Evolutionary conservation across 2,888 invertebrate species (phyloP).

Genomic region (Palloptera scutellata): DNA sequence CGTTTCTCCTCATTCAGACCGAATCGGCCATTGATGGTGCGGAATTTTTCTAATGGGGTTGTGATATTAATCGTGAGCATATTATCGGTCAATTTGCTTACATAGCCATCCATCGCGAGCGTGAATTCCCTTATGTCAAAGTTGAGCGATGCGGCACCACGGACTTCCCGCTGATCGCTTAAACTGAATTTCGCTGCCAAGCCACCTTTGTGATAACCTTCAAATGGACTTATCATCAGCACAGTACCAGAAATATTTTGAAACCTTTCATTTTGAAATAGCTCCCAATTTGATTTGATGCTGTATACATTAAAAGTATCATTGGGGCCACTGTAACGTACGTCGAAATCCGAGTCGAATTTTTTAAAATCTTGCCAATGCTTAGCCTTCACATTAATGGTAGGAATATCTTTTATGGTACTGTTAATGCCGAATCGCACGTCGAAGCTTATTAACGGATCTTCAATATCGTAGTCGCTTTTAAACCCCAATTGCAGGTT

Average conservation of each 20-base stretch:
- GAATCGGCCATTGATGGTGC: constrained; percentile 72
- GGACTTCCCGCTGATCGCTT: constrained; percentile 71
- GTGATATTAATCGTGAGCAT: constrained; percentile 79
- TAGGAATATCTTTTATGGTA: constrained; percentile 69
- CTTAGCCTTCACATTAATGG: constrained; percentile 67
- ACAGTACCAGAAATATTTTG: constrained; percentile 71
- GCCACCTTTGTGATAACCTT: constrained; percentile 74
- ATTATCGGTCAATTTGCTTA: constrained; percentile 77
- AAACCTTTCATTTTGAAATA: constrained; percentile 67
- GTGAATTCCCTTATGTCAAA: constrained; percentile 76
- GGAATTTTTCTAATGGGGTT: constrained; percentile 74
- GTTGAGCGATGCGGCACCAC: constrained; percentile 75
- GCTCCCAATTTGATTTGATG: constrained; percentile 75
- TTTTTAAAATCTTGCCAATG: constrained; percentile 67
- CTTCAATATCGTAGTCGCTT: constrained; percentile 65
- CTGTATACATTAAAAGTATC: constrained; percentile 68
- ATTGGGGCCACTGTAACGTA: constrained; percentile 64
- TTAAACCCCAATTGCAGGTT: constrained; percentile 67
- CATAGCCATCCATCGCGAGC: constrained; percentile 73
- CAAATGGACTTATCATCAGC: constrained; percentile 73
- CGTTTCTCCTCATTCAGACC: constrained; percentile 76
- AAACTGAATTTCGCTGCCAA: constrained; percentile 73
- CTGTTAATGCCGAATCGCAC: constrained; percentile 68
- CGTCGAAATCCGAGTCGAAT: constrained; percentile 66
- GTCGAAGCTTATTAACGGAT: constrained; percentile 64